Conservation (phyloP, 92 coral and sea anemone genomes). For the Siderastrea radians region DNA sequence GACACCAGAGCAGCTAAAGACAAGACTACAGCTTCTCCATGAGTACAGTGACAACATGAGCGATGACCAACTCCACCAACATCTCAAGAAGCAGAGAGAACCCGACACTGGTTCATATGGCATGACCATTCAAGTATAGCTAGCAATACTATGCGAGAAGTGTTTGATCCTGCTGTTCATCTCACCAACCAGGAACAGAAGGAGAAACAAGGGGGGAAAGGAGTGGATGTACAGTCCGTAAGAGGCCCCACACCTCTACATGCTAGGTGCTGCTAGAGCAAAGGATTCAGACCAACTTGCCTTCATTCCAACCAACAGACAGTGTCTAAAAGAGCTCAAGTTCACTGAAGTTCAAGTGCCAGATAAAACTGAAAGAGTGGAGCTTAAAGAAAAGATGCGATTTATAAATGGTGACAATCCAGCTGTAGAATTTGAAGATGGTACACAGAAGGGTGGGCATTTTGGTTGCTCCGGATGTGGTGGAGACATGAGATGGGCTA, state of each 20-base stretch:
- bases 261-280: slow-evolving; percentile 39
- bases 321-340: too few relatives aligned
- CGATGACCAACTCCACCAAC: slow-evolving; percentile 16
- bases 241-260: slow-evolving; percentile 52
- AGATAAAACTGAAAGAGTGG: not conserved
- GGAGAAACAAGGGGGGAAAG: slow-evolving; percentile 17
- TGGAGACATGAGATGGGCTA: too few relatives aligned
- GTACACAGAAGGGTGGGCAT: slow-evolving; percentile 42
- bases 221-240: slow-evolving; percentile 24
- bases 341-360: slow-evolving; percentile 7
- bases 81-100: slow-evolving; percentile 42
- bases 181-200: slow-evolving; percentile 38
- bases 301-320: slow-evolving; percentile 33
- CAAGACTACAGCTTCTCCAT: slow-evolving; percentile 26
- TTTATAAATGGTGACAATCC: too few relatives aligned
- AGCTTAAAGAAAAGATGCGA: slow-evolving; percentile 30
- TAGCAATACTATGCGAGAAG: slow-evolving; percentile 37
- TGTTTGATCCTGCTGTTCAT: slow-evolving; percentile 51
- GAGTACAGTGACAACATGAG: slow-evolving; percentile 33
- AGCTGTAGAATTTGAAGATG: slow-evolving; percentile 52
- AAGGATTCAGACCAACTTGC: slow-evolving; percentile 54
- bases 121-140: slow-evolving; percentile 66
- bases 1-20: too few relatives aligned
- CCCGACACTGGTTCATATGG: slow-evolving; percentile 55
- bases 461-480: too few relatives aligned